These are phyloP conservation scores for Spisula solida DNA, from an alignment of 2,888 invertebrate species.

Conservation along the genomic window DNA sequence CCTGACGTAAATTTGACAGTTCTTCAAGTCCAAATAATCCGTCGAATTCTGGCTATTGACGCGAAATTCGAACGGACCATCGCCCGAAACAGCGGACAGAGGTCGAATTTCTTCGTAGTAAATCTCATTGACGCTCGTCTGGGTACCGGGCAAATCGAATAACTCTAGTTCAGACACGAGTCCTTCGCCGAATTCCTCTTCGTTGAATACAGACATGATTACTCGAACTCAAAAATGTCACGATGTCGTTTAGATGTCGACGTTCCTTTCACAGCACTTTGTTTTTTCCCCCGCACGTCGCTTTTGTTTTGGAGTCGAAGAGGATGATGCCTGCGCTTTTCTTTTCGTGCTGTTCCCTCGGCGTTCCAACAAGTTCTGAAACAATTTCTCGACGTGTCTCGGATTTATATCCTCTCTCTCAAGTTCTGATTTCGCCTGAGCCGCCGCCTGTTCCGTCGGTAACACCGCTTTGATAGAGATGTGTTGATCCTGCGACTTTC, in stretches of 20 bases:
- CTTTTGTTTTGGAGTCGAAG: background rate
- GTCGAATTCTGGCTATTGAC: constrained; percentile 68
- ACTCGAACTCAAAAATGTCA: constrained; percentile 55
- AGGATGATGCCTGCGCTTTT: background rate
- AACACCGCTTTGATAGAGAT: constrained; percentile 57
- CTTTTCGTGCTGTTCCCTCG: constrained; percentile 34
- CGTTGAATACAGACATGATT: constrained; percentile 64
- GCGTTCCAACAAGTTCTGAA: constrained; percentile 31
- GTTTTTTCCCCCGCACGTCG: background rate
- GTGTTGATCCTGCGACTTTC: constrained; percentile 15
- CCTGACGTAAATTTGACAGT: constrained; percentile 59
- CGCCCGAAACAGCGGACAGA: constrained; percentile 54
- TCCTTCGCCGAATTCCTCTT: constrained; percentile 61
- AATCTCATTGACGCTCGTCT: constrained; percentile 61
- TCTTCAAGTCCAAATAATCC: constrained; percentile 65
- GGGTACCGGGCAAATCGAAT: constrained; percentile 68
- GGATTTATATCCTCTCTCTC: constrained; percentile 61
- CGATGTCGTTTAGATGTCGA: background rate
- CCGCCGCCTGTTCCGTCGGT: constrained; percentile 59
- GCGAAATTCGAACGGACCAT: constrained; percentile 65
- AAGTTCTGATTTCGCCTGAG: constrained; percentile 57
- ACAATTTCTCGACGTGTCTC: constrained; percentile 2
- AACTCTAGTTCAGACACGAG: constrained; percentile 59
- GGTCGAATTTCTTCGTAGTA: constrained; percentile 66
- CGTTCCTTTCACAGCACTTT: background rate